A percentile compares a stretch with the other conserved stretches of the same genome.
These are phyloP conservation scores for Alces alces DNA, from an alignment of 2,113 vertebrate genomes.

Conservation along the genomic window DNA sequence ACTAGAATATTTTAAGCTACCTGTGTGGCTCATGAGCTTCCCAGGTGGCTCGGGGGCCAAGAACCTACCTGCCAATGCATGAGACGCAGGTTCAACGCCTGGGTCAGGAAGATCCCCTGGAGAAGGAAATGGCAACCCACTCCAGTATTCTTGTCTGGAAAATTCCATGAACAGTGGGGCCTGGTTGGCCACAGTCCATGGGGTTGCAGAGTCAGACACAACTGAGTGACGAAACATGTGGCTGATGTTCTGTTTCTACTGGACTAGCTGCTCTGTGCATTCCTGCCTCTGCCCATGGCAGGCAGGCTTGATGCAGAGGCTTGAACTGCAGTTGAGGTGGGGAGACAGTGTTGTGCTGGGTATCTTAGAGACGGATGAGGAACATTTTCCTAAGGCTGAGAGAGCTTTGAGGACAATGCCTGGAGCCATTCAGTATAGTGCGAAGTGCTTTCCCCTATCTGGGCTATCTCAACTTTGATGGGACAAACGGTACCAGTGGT, in stretches of 20 bases:
- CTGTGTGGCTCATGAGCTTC: neutral
- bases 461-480: neutral
- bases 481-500: neutral
- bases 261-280: too few species aligned
- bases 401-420: neutral
- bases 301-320: neutral
- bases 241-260: neutral
- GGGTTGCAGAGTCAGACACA: neutral
- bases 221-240: fast-evolving
- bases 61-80: neutral
- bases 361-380: neutral
- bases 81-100: neutral
- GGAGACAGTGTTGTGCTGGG: too few species aligned
- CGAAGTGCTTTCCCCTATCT: neutral
- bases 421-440: neutral
- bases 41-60: neutral
- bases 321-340: neutral
- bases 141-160: neutral
- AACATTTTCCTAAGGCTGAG: neutral
- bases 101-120: neutral
- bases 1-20: neutral
- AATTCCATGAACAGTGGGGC: neutral
- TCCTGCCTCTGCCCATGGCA: neutral
- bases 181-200: neutral
- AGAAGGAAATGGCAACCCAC: neutral